These are phyloP conservation scores for Rhynchonycteris naso DNA, from an alignment of 2,797 vertebrate species.

Conservation along the genomic window DNA sequence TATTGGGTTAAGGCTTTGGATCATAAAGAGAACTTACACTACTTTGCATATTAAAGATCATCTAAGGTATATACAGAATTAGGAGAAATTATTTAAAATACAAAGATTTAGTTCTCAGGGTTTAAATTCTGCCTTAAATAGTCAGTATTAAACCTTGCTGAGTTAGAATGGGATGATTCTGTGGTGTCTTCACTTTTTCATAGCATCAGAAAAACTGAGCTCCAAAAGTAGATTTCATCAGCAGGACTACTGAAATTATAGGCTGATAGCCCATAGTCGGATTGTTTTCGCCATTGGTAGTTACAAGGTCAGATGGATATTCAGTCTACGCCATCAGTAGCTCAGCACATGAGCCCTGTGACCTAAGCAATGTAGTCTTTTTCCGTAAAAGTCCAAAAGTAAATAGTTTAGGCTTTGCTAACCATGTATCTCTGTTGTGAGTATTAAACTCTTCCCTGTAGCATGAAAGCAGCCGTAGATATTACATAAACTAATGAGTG, in stretches of 20 bases:
- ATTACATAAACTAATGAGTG: not conserved
- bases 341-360: constrained; percentile 16
- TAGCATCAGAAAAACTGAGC: not conserved
- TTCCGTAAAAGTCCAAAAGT: not conserved
- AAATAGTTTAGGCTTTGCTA: not conserved
- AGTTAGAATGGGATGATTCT: not conserved
- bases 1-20: not conserved
- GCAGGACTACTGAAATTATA: not conserved
- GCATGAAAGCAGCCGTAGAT: not conserved
- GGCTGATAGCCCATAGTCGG: not conserved
- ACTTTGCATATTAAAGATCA: not conserved
- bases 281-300: not conserved
- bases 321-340: constrained; percentile 32
- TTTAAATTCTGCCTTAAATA: not conserved
- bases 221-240: not conserved
- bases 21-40: not conserved
- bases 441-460: not conserved
- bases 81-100: constrained; percentile 2
- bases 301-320: not conserved
- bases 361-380: not conserved
- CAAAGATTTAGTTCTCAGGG: not conserved
- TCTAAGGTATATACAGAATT: not conserved
- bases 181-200: not conserved
- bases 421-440: not conserved
- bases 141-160: not conserved